Evolutionary conservation across 2,113 vertebrate species (phyloP).

Genomic region (Chionis minor): DNA sequence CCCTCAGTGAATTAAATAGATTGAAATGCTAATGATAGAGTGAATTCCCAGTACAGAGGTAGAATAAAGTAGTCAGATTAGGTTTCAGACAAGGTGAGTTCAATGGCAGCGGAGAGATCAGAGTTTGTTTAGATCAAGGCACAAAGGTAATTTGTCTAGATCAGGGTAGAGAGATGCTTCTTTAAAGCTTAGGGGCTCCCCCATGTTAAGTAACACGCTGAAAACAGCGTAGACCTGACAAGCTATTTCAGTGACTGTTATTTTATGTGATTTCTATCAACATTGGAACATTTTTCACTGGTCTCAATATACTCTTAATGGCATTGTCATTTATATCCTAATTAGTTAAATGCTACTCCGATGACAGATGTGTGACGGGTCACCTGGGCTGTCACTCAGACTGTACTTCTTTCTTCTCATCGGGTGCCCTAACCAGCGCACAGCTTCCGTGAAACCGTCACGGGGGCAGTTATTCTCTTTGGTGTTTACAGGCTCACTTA

Average conservation of each 20-base stretch:
- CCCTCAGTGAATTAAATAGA: constrained; percentile 72
- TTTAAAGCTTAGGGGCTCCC: constrained; percentile 34
- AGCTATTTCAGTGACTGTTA: constrained; percentile 2
- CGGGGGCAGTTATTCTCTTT: background rate
- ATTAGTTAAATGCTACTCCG: constrained; percentile 52
- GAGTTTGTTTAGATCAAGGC: constrained; percentile 57
- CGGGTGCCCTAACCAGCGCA: fast-evolving
- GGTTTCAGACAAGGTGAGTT: constrained; percentile 68
- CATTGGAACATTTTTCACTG: background rate
- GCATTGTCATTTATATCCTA: constrained; percentile 45
- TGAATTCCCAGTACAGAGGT: constrained; percentile 63
- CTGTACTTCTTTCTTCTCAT: background rate
- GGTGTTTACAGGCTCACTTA: background rate
- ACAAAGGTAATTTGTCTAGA: constrained; percentile 58
- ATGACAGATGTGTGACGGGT: background rate
- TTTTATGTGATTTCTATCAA: constrained; percentile 42
- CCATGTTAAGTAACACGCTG: background rate
- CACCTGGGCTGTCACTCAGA: constrained; percentile 23
- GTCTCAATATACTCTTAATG: constrained; percentile 18
- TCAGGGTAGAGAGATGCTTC: constrained; percentile 10
- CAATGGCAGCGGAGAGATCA: constrained; percentile 58
- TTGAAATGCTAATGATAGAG: constrained; percentile 72
- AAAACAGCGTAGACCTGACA: background rate
- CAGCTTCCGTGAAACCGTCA: background rate
- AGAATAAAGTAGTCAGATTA: constrained; percentile 67